Evolutionary conservation across 1,140 invertebrate species (phyloP).

Genomic region (Stenopsyche tienmushanensis): DNA sequence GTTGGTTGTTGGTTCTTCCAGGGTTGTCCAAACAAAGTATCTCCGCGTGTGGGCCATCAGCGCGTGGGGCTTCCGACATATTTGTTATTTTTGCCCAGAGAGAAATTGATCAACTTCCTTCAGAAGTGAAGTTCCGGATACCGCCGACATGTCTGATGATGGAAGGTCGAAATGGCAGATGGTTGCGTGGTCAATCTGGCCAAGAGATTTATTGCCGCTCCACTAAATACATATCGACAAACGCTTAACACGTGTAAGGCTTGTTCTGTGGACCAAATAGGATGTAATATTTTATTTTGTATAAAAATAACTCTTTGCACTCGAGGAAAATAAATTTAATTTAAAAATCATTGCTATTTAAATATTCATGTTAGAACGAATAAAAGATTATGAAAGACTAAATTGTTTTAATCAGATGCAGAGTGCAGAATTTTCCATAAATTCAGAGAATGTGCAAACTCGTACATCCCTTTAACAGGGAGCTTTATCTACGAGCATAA

Average conservation of each 20-base stretch:
- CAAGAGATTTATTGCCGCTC: not conserved
- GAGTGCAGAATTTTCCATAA: no score
- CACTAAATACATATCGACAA: not conserved
- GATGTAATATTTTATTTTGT: not conserved
- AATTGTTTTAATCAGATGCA: no score
- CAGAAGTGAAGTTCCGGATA: not conserved
- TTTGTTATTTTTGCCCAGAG: conserved; percentile 29
- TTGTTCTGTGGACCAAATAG: no score
- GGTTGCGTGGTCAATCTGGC: no score
- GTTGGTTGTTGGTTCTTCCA: not conserved
- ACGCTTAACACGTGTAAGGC: not conserved
- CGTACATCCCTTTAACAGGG: no score
- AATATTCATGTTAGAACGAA: no score
- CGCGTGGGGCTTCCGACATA: conserved; percentile 24
- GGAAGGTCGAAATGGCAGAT: not conserved
- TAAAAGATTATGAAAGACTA: no score
- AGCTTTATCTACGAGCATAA: no score
- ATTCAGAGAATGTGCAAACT: no score
- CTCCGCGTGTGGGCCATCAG: conserved; percentile 23
- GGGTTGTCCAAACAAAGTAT: conserved; percentile 12
- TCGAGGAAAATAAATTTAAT: no score
- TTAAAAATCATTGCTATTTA: no score
- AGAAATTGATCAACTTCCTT: conserved; percentile 19
- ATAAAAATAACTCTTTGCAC: no score
- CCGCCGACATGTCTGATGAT: not conserved